Evolutionary conservation across 1,140 invertebrate genomes (phyloP), one percentile per base, ranked within the genome.

Genomic region (Drosophila neocordata): DNA sequence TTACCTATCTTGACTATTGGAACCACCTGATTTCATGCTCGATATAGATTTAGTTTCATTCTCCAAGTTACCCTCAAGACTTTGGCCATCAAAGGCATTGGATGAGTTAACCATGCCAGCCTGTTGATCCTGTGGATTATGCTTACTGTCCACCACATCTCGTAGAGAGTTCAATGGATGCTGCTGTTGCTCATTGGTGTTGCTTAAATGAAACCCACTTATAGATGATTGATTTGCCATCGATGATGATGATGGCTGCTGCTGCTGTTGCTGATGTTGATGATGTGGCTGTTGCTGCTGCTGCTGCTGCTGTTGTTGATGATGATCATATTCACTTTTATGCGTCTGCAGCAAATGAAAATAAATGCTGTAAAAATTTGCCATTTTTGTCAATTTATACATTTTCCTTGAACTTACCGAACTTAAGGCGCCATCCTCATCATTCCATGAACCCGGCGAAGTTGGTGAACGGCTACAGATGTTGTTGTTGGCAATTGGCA

Each of bases 61-160:
- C 90, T 97, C 96, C 59, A 97, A 95, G 92, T 97, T 97, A 66
- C 89, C 85, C 72, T 87, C 79, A 34, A 88, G 67, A 34, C 83
- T 88, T 48, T 88, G 83, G 8, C 76, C 84, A 65, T 88, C 83
- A 53, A 83, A 87, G 48, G 77, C 85, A 63, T 34, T 63, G 6
- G 18, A 61, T 8, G 58, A 52, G 34, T 24, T 58, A 5, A 37
- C 44, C n/a, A 51, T 34, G 20, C 27, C 52, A 13, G 5, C 68
- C 34, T 77, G 77, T 31, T 77, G 77, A 11, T 77, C 66, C 41
- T 72, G 82, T 0, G 53, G 73, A 20, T 44, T 59, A 52, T 60
- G 65, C 44, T 90, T 87, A 51, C 79, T 85, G 24, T 90, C 82
- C n/a, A 85, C 83, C 31, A 77, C 76, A 62, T 91, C 83, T 2